These are phyloP conservation scores for Gila robusta DNA, from an alignment of 2,797 vertebrate species.

Conservation along the genomic window DNA sequence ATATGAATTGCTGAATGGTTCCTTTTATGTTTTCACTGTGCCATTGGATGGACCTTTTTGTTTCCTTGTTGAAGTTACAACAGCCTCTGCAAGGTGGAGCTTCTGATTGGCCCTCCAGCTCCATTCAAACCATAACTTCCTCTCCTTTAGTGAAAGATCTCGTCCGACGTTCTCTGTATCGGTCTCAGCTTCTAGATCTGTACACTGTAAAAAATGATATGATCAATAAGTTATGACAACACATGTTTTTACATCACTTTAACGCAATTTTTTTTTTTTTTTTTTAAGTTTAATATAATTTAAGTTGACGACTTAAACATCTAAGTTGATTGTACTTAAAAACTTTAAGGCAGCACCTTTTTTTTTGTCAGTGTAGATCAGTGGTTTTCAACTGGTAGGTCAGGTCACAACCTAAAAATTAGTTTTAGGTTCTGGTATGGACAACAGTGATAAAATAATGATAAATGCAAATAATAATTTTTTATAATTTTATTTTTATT, in stretches of 20 bases:
- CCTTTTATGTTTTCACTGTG: not conserved
- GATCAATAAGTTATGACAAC: too few species aligned
- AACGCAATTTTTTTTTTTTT: too few species aligned
- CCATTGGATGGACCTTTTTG: not conserved
- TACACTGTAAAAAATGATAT: too few species aligned
- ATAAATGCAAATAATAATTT: not conserved
- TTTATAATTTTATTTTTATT: too few species aligned
- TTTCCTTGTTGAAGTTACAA: constrained; percentile 1
- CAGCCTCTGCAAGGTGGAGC: not conserved
- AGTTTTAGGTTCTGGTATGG: not conserved
- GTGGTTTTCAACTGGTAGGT: not conserved
- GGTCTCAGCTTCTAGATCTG: not conserved
- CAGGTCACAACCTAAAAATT: not conserved
- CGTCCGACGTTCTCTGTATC: not conserved
- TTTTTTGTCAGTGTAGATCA: too few species aligned
- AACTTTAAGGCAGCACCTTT: too few species aligned
- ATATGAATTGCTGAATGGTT: constrained; percentile 8
- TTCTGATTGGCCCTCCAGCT: not conserved
- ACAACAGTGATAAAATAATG: not conserved
- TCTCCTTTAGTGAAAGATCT: not conserved
- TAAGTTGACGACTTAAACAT: too few species aligned
- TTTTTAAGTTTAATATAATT: too few species aligned
- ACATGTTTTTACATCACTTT: too few species aligned
- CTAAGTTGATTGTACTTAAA: too few species aligned
- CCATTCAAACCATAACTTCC: not conserved